A percentile compares a stretch with the other conserved stretches of the same genome.
phyloP scores from a whole-genome alignment of 2,797 vertebrate genomes.

The Microtus californicus region DNA sequence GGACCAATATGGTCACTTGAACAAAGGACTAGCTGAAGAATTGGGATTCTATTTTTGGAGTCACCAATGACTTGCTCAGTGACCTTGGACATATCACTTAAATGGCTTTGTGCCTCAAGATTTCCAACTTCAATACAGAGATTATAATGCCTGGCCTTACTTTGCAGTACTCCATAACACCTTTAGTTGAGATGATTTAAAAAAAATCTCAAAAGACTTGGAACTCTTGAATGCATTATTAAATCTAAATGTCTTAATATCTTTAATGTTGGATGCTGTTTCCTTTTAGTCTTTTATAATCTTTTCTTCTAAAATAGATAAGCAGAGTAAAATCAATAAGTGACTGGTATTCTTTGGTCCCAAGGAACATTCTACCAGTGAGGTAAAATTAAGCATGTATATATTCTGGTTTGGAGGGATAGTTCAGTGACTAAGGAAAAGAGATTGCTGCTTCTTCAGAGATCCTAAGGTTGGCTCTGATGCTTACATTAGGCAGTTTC shows the following conservation, averaged over 20 bases:
- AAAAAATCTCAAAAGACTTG: slow-evolving; percentile 49
- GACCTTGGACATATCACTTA: slow-evolving; percentile 82
- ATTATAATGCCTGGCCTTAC: slow-evolving; percentile 72
- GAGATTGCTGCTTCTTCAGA: background rate
- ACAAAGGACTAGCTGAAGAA: slow-evolving; percentile 79
- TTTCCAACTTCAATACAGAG: slow-evolving; percentile 76
- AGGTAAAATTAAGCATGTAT: slow-evolving; percentile 45
- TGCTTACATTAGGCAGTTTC: background rate
- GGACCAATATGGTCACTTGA: slow-evolving; percentile 75
- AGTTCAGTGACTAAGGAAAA: background rate
- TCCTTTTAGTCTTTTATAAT: slow-evolving; percentile 48
- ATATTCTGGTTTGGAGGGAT: background rate
- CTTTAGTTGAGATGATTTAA: slow-evolving; percentile 47
- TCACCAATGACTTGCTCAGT: slow-evolving; percentile 76
- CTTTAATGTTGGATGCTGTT: slow-evolving; percentile 55
- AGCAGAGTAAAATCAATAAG: slow-evolving; percentile 64
- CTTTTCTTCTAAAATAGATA: slow-evolving; percentile 62
- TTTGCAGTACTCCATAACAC: slow-evolving; percentile 18
- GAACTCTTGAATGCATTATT: slow-evolving; percentile 49
- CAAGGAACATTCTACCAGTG: slow-evolving; percentile 36
- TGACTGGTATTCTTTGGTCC: slow-evolving; percentile 22
- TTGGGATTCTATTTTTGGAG: slow-evolving; percentile 79
- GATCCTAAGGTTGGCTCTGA: background rate
- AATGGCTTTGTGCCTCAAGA: slow-evolving; percentile 77
- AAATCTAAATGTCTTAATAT: slow-evolving; percentile 61